Percentiles rank a stretch among this genome's conserved stretches.
These are phyloP conservation scores for Phthorimaea operculella DNA, from an alignment of 1,140 invertebrate genomes.

Conservation along the genomic window DNA sequence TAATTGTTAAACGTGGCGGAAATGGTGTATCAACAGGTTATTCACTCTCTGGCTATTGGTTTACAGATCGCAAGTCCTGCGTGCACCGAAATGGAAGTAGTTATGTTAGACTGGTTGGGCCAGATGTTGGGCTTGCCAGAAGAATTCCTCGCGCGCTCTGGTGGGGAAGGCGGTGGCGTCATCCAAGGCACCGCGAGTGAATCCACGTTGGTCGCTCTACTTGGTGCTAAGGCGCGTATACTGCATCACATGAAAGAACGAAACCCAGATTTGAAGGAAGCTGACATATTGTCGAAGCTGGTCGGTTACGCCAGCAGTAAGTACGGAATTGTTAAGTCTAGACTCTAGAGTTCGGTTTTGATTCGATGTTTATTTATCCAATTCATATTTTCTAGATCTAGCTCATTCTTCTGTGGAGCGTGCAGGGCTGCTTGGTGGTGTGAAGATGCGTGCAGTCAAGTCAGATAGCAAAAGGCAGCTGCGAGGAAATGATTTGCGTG, in stretches of 20 bases:
- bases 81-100: slow-evolving; percentile 98
- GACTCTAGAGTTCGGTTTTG: too few relatives aligned
- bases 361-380: slow-evolving; percentile 15
- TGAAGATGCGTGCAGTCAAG: slow-evolving; percentile 84
- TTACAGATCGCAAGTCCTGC: slow-evolving; percentile 92
- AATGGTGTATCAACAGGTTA: too few relatives aligned
- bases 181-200: slow-evolving; percentile 93
- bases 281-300: slow-evolving; percentile 86
- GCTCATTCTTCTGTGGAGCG: slow-evolving; percentile 96
- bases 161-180: slow-evolving; percentile 90
- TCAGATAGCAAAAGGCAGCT: slow-evolving; percentile 84
- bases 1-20: too few relatives aligned
- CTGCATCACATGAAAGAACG: slow-evolving; percentile 78
- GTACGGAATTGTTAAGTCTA: too few relatives aligned
- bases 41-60: too few relatives aligned
- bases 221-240: slow-evolving; percentile 88
- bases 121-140: slow-evolving; percentile 93
- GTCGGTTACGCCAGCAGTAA: slow-evolving; percentile 81
- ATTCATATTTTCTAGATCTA: slow-evolving; percentile 76
- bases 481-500: slow-evolving; percentile 83
- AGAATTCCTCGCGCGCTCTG: slow-evolving; percentile 84
- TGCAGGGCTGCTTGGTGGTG: slow-evolving; percentile 89
- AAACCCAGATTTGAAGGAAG: slow-evolving; percentile 83
- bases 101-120: slow-evolving; percentile 97
- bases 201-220: slow-evolving; percentile 85